Conservation (phyloP, 2,888 invertebrate genomes). For the Andrena praecox region DNA sequence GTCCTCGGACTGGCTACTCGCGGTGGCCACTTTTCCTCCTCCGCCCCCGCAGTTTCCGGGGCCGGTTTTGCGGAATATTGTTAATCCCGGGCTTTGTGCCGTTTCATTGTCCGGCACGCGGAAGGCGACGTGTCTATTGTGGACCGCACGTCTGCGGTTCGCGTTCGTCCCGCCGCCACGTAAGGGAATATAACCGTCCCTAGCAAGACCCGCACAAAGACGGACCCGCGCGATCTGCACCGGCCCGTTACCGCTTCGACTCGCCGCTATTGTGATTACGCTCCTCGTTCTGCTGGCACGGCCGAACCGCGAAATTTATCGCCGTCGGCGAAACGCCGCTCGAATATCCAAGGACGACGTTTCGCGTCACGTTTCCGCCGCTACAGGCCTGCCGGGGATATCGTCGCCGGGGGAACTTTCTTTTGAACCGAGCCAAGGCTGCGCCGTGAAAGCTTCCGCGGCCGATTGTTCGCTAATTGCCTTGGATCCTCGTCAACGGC, state of each 20-base stretch:
- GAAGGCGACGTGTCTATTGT: slow-evolving; percentile 69
- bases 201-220: slow-evolving; percentile 44
- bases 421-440: slow-evolving; percentile 26
- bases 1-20: background rate
- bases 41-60: background rate
- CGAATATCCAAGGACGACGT: slow-evolving; percentile 57
- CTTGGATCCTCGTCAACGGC: slow-evolving; percentile 12
- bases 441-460: slow-evolving; percentile 33
- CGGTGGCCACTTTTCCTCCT: slow-evolving; percentile 25
- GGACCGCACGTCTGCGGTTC: slow-evolving; percentile 37
- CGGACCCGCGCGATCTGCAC: slow-evolving; percentile 1
- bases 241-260: slow-evolving; percentile 48
- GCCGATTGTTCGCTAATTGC: slow-evolving; percentile 58
- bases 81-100: slow-evolving; percentile 65
- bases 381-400: slow-evolving; percentile 56
- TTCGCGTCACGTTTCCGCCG: slow-evolving; percentile 49
- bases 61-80: slow-evolving; percentile 63
- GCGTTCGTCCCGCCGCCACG: slow-evolving; percentile 33
- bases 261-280: slow-evolving; percentile 55
- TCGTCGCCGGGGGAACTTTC: slow-evolving; percentile 31
- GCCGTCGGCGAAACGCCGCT: slow-evolving; percentile 55
- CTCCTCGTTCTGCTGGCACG: slow-evolving; percentile 39
- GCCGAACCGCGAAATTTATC: slow-evolving; percentile 66
- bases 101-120: slow-evolving; percentile 60
- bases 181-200: slow-evolving; percentile 47